Base-by-base conservation (phyloP, 2,888 invertebrate species). In the Trichopoda pennipes region DNA sequence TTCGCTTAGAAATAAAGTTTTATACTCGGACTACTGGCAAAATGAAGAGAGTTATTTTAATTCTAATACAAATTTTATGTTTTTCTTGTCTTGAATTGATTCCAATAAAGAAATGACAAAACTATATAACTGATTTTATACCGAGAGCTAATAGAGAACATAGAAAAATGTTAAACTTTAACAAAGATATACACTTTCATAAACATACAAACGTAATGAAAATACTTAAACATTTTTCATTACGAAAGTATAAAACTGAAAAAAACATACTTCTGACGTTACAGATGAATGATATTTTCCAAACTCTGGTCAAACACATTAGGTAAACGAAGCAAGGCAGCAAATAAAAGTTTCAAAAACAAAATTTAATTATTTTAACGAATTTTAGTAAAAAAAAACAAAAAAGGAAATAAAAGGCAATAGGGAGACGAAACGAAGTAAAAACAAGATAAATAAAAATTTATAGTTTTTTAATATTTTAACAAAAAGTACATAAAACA, bases 61-160 rank as follows among this genome's bases (percentile, higher is more conserved):
- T n/a, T n/a, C n/a, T n/a, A n/a, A n/a, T n/a, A n/a, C 14, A 42
- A 42, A 44, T 3, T 16, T 44, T 1, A 38, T 44, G 16, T n/a
- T 44, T n/a, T 16, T 44, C 38, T 44, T 44, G 3, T n/a, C 14
- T 6, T 6, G 2, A 7, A 14, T 44, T 14, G 16, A 44, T 44
- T 44, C 6, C 6, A 23, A 69, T n/a, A 9, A 64, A 35, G 35
- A 53, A 49, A 47, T 3, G 4, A 49, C 21, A 21, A 55, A 47
- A 38, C 47, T 49, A 70, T 23, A 60, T 47, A 49, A 23, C 60
- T 60, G 70, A 70, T 70, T 49, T 70, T 21, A 49, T 70, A 58
- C 49, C 58, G 58, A 70, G 49, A 70, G 60, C 49, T 49, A 60
- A 70, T 60, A 49, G 47, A 70, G 49, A 38, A 49, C 35, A 70